phyloP scores from a whole-genome alignment of 2,113 vertebrate species.

The Hydrolagus affinis region DNA sequence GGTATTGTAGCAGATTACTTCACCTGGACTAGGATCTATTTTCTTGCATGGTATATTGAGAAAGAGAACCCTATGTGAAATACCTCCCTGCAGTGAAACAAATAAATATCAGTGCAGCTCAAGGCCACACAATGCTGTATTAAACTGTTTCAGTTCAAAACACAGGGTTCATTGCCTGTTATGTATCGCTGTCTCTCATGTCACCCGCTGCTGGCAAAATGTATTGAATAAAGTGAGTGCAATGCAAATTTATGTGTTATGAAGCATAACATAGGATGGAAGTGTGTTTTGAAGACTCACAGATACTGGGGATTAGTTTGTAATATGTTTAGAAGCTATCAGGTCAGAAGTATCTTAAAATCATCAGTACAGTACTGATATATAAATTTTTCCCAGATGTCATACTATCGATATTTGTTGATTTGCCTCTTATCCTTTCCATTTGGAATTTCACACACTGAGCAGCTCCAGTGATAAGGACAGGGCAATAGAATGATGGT shows the following conservation, averaged over 20 bases:
- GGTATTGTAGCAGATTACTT: not conserved
- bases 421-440: not conserved
- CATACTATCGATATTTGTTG: not conserved
- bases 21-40: not conserved
- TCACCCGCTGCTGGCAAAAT: not conserved
- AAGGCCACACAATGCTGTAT: not conserved
- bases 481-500: not conserved
- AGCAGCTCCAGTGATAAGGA: not conserved
- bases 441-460: not conserved
- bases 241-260: not conserved
- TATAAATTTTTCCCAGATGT: no score
- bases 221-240: not conserved
- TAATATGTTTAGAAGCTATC: not conserved
- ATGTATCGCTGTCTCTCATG: not conserved
- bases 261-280: no score
- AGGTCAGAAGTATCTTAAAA: not conserved
- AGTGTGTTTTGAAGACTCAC: not conserved
- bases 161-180: not conserved
- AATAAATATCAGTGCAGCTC: not conserved
- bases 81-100: not conserved
- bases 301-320: not conserved
- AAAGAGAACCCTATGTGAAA: not conserved
- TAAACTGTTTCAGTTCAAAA: no score
- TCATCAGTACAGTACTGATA: no score
- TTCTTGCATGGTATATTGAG: not conserved